These are phyloP conservation scores for Chloroclystis v-ata DNA, from an alignment of 2,888 invertebrate genomes.

Conservation along the genomic window DNA sequence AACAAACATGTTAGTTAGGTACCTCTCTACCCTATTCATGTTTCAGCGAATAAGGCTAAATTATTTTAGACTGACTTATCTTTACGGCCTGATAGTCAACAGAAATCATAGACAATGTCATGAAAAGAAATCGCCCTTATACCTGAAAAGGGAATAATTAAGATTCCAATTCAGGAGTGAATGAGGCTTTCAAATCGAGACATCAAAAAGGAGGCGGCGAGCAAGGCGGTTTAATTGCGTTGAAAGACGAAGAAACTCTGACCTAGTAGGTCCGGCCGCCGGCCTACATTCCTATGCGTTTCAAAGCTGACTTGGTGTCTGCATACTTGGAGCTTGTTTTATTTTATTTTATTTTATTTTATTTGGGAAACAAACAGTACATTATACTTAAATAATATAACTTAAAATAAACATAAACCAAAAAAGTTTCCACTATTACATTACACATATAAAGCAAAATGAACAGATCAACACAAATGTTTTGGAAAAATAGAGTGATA, in stretches of 20 bases:
- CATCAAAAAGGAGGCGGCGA: constrained; percentile 17
- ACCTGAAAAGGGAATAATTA: neutral
- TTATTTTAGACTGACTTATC: no score
- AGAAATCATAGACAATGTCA: no score
- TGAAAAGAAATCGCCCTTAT: neutral
- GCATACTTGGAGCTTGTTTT: neutral
- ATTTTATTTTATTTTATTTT: neutral
- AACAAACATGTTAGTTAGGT: no score
- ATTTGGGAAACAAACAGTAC: no score
- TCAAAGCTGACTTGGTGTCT: constrained; percentile 22
- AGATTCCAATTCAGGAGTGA: neutral
- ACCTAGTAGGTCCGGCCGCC: constrained; percentile 35
- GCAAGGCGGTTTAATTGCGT: constrained; percentile 23
- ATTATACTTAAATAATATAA: no score
- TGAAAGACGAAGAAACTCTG: constrained; percentile 19
- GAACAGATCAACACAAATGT: no score
- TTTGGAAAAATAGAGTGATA: no score
- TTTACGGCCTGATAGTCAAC: no score
- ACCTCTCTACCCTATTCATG: no score
- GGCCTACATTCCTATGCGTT: constrained; percentile 34
- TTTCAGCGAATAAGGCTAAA: no score
- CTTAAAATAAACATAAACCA: no score
- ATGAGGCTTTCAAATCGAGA: neutral
- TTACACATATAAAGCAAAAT: no score
- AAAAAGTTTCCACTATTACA: neutral